Base-by-base conservation (phyloP, 2,797 vertebrate genomes). In the Thunnus albacares region DNA sequence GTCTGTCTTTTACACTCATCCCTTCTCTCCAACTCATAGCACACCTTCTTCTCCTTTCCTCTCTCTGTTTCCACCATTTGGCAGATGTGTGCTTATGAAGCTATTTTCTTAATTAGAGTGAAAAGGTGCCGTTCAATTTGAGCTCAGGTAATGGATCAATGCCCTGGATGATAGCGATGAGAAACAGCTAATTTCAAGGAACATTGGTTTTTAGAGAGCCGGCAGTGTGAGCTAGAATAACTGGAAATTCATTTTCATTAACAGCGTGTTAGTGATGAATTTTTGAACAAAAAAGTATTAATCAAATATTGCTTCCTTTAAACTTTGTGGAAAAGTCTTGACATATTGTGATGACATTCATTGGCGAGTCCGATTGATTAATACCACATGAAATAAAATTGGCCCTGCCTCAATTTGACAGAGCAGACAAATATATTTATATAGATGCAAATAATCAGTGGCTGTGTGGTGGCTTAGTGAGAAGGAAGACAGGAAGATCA, bases 101-200 rank as follows among this genome's bases (percentile, higher is more conserved):
- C 66, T 65, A 62, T 85, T 92, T 90, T 89, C 58, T 65, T 90
- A 91, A 94, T 93, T 86, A 84, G 63, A 81, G 80, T 22, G n/a
- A 84, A 87, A 90, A 87, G 65, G 80, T 87, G 75, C 60, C 17
- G 12, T 88, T 90, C 71, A 85, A 66, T 89, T 90, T 84, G 70
- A 80, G 80, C 69, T 85, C 75, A 83, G 78, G 74, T 85, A 90
- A 92, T 86, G 88, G 87, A 90, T 91, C 84, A 90, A 76, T 82
- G 77, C 88, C 20, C 65, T 63, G 61, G 55, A 81, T 79, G 89
- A 91, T 80, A 80, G 76, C 2, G 28, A 77, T 81, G 89, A 91
- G 64, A 84, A 85, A 79, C 68, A 59, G 53, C 83, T 91, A 55
- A 94, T 95, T 94, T 93, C 91, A 94, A 89, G 93, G 90, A 81